Evolutionary conservation across 2,888 invertebrate genomes (phyloP), one percentile per base, ranked within the genome.

Genomic region (Phortica magna): DNA sequence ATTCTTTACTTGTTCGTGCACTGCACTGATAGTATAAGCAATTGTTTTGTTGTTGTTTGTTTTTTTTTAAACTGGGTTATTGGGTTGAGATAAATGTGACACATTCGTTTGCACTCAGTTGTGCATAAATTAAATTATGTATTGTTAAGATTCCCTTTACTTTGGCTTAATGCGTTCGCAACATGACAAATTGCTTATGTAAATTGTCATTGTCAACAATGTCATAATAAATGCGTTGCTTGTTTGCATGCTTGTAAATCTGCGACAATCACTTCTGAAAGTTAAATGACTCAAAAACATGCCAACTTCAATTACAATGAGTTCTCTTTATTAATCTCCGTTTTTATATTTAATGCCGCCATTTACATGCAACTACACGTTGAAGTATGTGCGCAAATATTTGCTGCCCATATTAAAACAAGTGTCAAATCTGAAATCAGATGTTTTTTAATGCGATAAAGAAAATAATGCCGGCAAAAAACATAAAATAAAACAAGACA

Each of bases 61-160:
- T 59, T 14, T 42, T 17, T 73, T 14, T 70, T 75, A 73, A 77
- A 81, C 67, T 81, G 77, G 81, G 81, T 80, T 77, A 80, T 67
- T 64, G 74, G 81, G 81, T 74, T 80, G 68, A 75, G 68, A 73
- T 65, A 55, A 74, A 74, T 65, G 31, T 75, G 74, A 68, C 68
- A 68, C 67, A 43, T 59, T 43, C 67, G 57, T 68, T 55, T 67
- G 10, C 61, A 57, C 79, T 77, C 68, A 59, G 75, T 42, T 68
- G 81, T 73, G 70, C 79, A 79, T 76, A 81, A 81, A 81, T 81
- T 81, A 74, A 81, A 81, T 81, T 81, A 81, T 77, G 77, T 61
- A 48, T 48, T 14, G 48, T 12, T 5, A 48, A 48, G 76, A 78
- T 59, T 22, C 55, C 55, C 55, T 72, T 39, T 57, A 72, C 14